Base-by-base conservation (phyloP, 2,113 vertebrate genomes). In the Poeciliopsis retropinna region DNA sequence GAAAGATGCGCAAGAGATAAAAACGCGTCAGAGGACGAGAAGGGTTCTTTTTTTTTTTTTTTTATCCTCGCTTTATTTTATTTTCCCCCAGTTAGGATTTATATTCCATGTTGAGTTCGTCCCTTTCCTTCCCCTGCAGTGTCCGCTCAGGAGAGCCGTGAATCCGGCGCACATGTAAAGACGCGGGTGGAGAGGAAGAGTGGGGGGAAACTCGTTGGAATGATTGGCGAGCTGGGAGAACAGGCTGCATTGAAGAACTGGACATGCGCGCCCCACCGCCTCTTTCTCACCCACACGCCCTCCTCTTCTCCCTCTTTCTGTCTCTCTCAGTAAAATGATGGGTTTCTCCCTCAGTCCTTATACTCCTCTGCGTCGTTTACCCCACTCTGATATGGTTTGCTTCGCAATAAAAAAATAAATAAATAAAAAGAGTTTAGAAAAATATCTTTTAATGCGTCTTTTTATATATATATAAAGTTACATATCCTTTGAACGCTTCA, bases 111-210 rank as follows among this genome's bases (percentile, higher is more conserved):
- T 85, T 92, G 87, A 87, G 83, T 87, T 91, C 68, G 89, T 89
- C 94, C 88, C 85, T 57, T 87, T 90, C 75, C 89, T 93, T 94
- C 90, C 94, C 95, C 96, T 95, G 96, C 97, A 96, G 96, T 96
- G 96, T 95, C 95, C 94, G 93, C 90, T 94, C 92, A 89, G 95
- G 94, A 95, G 95, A 80, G 69, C 78, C 89, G 81, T 80, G 89
- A 72, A 96, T 95, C 96, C 85, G 81, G 81, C 77, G 94, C 95
- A 96, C 97, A 96, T 95, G 96, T 93, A 91, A 92, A 78, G 79
- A 87, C 73, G 51, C 51, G 76, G 60, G 74, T 94, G 75, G 87
- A 77, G 60, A 82, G 72, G 74, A 72, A 81, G 85, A 83, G 87
- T 74, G 79, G 76, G 79, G 76, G 76, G 79, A 87, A 92, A 94